Percentiles rank a stretch among this genome's conserved stretches.
phyloP scores from a whole-genome alignment of 2,888 invertebrate species.

The Nephrotoma appendiculata region DNA sequence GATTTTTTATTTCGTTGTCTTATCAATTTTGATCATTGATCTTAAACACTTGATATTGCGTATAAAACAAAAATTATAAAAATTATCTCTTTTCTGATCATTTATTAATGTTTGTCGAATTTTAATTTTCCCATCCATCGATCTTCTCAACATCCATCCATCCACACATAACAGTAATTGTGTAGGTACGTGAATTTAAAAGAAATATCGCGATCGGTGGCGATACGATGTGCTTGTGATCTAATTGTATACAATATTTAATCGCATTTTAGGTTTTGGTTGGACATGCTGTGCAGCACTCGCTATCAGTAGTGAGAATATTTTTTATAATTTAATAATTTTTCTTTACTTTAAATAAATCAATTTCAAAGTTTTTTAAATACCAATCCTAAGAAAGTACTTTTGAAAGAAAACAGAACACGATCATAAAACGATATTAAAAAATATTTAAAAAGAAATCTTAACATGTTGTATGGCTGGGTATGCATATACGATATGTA shows the following conservation, averaged over 20 bases:
- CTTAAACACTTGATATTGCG: background rate
- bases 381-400: background rate
- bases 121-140: background rate
- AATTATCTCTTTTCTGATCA: background rate
- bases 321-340: background rate
- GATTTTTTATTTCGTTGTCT: background rate
- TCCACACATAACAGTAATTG: background rate
- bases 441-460: background rate
- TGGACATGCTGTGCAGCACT: background rate
- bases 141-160: background rate
- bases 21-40: background rate
- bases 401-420: background rate
- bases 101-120: background rate
- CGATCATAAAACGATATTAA: background rate
- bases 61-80: background rate
- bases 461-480: background rate
- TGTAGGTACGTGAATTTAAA: background rate
- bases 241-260: background rate
- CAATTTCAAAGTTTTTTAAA: background rate
- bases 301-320: background rate
- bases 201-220: background rate
- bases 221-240: background rate
- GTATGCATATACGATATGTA: background rate
- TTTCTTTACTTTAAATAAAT: background rate
- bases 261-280: background rate